Conservation (phyloP, 2,797 vertebrate genomes). For the Ispidina picta region DNA sequence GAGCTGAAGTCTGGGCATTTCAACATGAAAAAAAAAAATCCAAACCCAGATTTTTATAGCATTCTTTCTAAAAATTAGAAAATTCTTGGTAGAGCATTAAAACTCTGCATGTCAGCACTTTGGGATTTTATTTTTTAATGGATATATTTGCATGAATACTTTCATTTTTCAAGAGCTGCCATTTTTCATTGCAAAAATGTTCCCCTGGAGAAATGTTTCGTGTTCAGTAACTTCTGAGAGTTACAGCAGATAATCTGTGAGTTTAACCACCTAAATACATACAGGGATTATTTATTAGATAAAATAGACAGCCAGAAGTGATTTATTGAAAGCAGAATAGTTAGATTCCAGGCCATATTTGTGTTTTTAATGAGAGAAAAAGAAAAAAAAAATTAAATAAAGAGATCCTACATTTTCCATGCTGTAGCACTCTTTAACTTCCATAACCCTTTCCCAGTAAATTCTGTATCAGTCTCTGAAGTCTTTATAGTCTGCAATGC, state of each 20-base stretch:
- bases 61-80: neutral
- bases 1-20: neutral
- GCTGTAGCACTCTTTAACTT: neutral
- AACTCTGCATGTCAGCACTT: neutral
- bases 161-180: neutral
- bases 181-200: neutral
- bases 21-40: neutral
- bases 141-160: neutral
- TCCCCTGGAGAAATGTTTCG: neutral
- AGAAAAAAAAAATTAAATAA: neutral
- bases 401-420: neutral
- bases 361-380: neutral
- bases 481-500: neutral
- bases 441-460: neutral
- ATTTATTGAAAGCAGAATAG: neutral
- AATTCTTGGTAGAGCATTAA: neutral
- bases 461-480: neutral
- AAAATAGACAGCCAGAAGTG: accelerated
- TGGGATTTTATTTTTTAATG: neutral
- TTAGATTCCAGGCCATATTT: neutral
- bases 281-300: neutral
- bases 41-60: neutral
- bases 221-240: neutral
- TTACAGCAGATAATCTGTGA: neutral
- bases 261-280: neutral